phyloP scores from a whole-genome alignment of 2,888 invertebrate genomes.

The Auanema sp. region DNA sequence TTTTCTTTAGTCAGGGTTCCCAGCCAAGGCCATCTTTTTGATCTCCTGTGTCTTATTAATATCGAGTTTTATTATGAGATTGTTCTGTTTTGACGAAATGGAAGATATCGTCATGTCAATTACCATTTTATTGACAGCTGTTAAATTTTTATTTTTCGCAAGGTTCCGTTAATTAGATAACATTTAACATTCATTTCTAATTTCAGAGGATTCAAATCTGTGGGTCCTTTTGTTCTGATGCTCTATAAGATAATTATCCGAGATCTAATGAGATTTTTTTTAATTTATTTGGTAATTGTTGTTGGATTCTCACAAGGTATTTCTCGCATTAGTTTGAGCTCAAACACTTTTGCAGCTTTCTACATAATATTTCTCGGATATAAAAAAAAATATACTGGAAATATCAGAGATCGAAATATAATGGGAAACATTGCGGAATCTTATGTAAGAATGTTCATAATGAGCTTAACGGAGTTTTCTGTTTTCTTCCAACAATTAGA shows the following conservation, averaged over 20 bases:
- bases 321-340: background rate
- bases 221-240: slow-evolving; percentile 99
- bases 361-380: slow-evolving; percentile 68
- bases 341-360: slow-evolving; percentile 35
- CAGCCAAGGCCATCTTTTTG: slow-evolving; percentile 88
- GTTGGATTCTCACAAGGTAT: slow-evolving; percentile 93
- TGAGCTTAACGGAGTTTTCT: slow-evolving; percentile 94
- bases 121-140: slow-evolving; percentile 91
- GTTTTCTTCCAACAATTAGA: slow-evolving; percentile 88
- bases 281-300: slow-evolving; percentile 93
- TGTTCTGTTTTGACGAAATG: slow-evolving; percentile 79
- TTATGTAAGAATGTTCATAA: slow-evolving; percentile 83
- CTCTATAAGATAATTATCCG: slow-evolving; percentile 98
- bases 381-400: slow-evolving; percentile 31
- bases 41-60: slow-evolving; percentile 87
- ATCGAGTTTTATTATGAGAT: slow-evolving; percentile 80
- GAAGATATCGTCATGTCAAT: slow-evolving; percentile 90
- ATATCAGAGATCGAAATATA: slow-evolving; percentile 27
- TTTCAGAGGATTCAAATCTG: slow-evolving; percentile 90
- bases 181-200: slow-evolving; percentile 8
- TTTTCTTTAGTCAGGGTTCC: slow-evolving; percentile 77
- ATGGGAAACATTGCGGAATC: slow-evolving; percentile 81
- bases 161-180: slow-evolving; percentile 68
- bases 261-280: slow-evolving; percentile 91
- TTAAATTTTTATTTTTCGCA: slow-evolving; percentile 96